Percentiles rank a stretch among this genome's conserved stretches.
These are phyloP conservation scores for Drosophila rubida DNA, from an alignment of 2,888 invertebrate species.

Conservation along the genomic window DNA sequence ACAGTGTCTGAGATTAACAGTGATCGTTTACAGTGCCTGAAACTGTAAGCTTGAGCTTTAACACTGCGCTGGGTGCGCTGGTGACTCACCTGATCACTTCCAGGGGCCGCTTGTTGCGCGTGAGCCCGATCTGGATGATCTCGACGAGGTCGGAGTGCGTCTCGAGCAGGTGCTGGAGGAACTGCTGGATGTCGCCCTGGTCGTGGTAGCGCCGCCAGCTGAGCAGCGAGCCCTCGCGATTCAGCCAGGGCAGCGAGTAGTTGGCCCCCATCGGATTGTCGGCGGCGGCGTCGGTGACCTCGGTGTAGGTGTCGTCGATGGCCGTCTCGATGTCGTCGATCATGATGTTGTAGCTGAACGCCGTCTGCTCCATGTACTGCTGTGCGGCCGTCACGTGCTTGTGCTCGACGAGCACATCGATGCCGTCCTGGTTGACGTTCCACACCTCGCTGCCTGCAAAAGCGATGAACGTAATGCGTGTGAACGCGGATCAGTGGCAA, in stretches of 20 bases:
- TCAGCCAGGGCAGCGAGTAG: constrained; percentile 78
- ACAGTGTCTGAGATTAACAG: too few relatives aligned
- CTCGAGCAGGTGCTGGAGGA: constrained; percentile 89
- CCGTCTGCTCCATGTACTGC: constrained; percentile 87
- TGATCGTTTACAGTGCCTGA: too few relatives aligned
- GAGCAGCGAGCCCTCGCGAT: constrained; percentile 84
- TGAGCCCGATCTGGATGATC: constrained; percentile 90
- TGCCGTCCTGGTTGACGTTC: constrained; percentile 84
- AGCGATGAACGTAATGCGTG: too few relatives aligned
- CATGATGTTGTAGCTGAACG: constrained; percentile 88
- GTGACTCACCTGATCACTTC: constrained; percentile 87
- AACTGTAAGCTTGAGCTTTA: too few relatives aligned
- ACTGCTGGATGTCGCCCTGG: constrained; percentile 88
- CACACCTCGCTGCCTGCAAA: constrained; percentile 82
- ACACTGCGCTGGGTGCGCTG: too few relatives aligned
- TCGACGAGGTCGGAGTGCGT: constrained; percentile 90
- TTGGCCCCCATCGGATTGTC: constrained; percentile 47
- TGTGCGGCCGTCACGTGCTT: constrained; percentile 87
- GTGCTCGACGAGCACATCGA: constrained; percentile 88
- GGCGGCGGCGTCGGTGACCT: constrained; percentile 88
- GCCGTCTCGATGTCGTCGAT: constrained; percentile 92
- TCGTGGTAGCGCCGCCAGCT: constrained; percentile 92
- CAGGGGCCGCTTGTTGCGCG: constrained; percentile 90
- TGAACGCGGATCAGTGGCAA: too few relatives aligned
- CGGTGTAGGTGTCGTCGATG: constrained; percentile 87